These are phyloP conservation scores for Melanotaenia parkinsoni DNA, from an alignment of 2,797 vertebrate species.

Conservation along the genomic window DNA sequence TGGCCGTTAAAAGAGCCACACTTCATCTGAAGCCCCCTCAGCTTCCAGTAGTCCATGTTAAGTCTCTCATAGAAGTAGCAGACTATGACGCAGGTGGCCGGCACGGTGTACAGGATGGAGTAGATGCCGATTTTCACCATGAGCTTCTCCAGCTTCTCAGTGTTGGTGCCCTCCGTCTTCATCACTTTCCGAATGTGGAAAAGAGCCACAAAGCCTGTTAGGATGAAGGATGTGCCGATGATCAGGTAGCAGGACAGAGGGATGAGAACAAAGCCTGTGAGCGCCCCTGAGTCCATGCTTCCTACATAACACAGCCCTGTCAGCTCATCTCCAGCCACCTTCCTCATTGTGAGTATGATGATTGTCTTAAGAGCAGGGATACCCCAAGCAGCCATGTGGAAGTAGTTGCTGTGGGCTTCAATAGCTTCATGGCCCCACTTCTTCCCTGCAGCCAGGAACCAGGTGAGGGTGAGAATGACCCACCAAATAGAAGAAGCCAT, in stretches of 20 bases:
- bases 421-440: conserved; percentile 99
- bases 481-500: conserved; percentile 99
- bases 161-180: conserved; percentile 98
- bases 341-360: conserved; percentile 94
- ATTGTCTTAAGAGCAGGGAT: conserved; percentile 96
- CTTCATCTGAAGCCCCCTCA: conserved; percentile 86
- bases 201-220: conserved; percentile 96
- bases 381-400: conserved; percentile 98
- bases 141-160: conserved; percentile 97
- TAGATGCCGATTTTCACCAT: conserved; percentile 99
- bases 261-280: conserved; percentile 94
- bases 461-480: conserved; percentile 96
- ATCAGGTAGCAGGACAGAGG: conserved; percentile 96
- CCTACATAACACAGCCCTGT: conserved; percentile 97
- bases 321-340: conserved; percentile 95
- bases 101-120: conserved; percentile 97
- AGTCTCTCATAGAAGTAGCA: conserved; percentile 98
- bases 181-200: conserved; percentile 98
- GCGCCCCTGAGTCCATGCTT: conserved; percentile 88
- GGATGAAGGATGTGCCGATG: conserved; percentile 95
- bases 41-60: conserved; percentile 95
- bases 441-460: conserved; percentile 97
- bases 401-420: conserved; percentile 97
- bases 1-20: conserved; percentile 83
- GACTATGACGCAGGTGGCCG: conserved; percentile 95